Evolutionary conservation across 2,113 vertebrate genomes (phyloP), one percentile per base, ranked within the genome.

Genomic region (Notothenia coriiceps): DNA sequence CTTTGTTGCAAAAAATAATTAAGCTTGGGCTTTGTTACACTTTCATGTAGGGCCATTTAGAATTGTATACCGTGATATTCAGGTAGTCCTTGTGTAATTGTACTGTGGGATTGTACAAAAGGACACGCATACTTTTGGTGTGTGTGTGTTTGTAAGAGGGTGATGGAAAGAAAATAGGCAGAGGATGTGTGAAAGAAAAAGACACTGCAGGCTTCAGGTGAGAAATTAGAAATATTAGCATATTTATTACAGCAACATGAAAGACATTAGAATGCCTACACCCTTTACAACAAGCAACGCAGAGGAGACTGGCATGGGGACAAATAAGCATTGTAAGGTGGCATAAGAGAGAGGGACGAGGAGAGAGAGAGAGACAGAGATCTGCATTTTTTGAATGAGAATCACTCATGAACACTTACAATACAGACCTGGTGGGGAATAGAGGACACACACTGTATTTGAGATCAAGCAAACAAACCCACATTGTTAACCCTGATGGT

Each of bases 211-310:
- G 75, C 93, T 88, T 84, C 86, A 91, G 87, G 91, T 95, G 94
- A 95, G 94, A 95, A 95, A 95, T 95, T 94, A 94, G 94, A 95
- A 95, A 94, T 92, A 95, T 94, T 93, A 92, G 93, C 94, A 93
- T 95, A 93, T 95, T 95, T 95, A 95, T 95, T 95, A 94, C 93
- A 94, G 94, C 94, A 74, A 95, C 93, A 94, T 94, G 90, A 94
- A 94, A 91, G 91, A 91, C 93, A 91, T 92, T 88, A 91, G 89
- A 91, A 92, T 93, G 91, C 82, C 86, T 91, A 94, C 90, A 94
- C 87, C 83, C 90, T 94, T 92, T 91, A 93, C 91, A 93, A 86
- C 89, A 92, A 92, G 88, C 93, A 91, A 91, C 77, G 83, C 90
- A 85, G 85, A 90, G 84, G 88, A 89, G 90, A 89, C 78, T 88